phyloP scores from a whole-genome alignment of 2,888 invertebrate genomes.

The Drosophila melanosoma region DNA sequence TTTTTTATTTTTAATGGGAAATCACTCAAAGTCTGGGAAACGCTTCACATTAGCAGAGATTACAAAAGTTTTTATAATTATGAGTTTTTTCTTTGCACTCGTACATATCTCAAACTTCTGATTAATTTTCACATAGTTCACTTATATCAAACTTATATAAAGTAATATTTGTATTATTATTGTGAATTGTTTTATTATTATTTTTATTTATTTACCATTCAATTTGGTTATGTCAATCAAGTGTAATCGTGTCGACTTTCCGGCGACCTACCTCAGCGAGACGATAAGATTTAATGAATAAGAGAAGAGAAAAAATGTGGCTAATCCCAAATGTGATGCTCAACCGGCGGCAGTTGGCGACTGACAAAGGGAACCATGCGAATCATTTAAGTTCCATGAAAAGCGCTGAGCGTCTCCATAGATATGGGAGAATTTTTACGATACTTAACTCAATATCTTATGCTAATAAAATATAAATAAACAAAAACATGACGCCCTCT shows the following conservation, averaged over 20 bases:
- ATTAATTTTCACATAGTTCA: neutral
- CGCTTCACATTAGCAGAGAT: neutral
- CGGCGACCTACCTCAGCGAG: slow-evolving; percentile 48
- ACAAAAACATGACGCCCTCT: slow-evolving; percentile 17
- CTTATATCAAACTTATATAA: neutral
- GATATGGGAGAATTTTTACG: slow-evolving; percentile 27
- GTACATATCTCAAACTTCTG: neutral
- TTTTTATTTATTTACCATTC: slow-evolving; percentile 6
- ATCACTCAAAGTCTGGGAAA: neutral
- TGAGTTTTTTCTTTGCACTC: neutral
- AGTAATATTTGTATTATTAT: neutral
- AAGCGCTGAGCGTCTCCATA: slow-evolving; percentile 21
- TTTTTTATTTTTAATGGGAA: neutral
- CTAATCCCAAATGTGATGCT: slow-evolving; percentile 52
- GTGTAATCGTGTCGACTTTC: slow-evolving; percentile 19
- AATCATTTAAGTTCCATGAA: slow-evolving; percentile 36
- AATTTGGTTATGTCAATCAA: slow-evolving; percentile 10
- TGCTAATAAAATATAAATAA: slow-evolving; percentile 66
- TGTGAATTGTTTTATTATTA: neutral
- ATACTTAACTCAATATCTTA: slow-evolving; percentile 53
- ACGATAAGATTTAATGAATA: slow-evolving; percentile 44
- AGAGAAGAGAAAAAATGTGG: slow-evolving; percentile 13
- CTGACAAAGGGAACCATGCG: slow-evolving; percentile 27
- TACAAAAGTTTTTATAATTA: neutral
- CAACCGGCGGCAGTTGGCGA: slow-evolving; percentile 31